A percentile compares a stretch with the other conserved stretches of the same genome.
Conservation (phyloP, 2,797 vertebrate genomes). For the Choloepus didactylus region DNA sequence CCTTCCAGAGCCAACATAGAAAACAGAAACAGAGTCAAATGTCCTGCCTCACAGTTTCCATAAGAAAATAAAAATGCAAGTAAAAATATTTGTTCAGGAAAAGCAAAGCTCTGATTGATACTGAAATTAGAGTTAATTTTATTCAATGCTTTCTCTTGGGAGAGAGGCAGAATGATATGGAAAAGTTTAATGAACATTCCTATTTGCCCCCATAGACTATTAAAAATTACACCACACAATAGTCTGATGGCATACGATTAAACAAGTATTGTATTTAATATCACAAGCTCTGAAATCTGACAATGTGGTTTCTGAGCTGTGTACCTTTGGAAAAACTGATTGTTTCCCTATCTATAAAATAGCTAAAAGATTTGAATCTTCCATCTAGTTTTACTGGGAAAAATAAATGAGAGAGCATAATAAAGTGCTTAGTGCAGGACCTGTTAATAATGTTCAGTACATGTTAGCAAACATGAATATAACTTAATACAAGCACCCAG, state of each 20-base stretch:
- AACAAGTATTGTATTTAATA: neutral
- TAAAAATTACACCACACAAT: neutral
- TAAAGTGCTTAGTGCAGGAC: neutral
- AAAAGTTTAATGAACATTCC: neutral
- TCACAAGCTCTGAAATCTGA: neutral
- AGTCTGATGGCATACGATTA: neutral
- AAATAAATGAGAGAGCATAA: neutral
- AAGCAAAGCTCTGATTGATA: neutral
- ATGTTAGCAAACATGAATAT: neutral
- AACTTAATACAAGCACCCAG: neutral
- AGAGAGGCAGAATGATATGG: neutral
- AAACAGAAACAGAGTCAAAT: neutral
- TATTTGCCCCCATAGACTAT: neutral
- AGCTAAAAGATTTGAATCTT: neutral
- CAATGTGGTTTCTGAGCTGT: neutral
- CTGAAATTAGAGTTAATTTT: constrained; percentile 41
- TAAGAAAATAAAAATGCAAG: constrained; percentile 13
- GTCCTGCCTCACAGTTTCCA: neutral
- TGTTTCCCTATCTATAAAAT: neutral
- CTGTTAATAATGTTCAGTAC: neutral
- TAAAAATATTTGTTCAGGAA: constrained; percentile 38
- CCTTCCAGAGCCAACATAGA: neutral
- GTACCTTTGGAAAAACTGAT: neutral
- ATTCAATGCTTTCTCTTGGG: neutral
- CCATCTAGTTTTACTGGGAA: neutral